Evolutionary conservation across 2,113 vertebrate species (phyloP).

Genomic region (Phylloscopus trochiloides): DNA sequence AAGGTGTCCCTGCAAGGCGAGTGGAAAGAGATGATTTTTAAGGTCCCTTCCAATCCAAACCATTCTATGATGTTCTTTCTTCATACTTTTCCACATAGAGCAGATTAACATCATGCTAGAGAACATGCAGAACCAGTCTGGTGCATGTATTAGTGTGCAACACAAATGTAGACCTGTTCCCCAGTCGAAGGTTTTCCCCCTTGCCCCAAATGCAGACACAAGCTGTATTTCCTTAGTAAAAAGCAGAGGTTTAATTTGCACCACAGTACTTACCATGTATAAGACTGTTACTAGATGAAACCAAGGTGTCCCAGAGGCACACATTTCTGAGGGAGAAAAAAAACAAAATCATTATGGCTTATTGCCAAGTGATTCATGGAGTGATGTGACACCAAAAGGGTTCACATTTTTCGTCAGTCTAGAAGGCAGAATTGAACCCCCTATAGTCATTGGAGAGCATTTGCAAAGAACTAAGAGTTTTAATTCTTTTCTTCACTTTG

Average conservation of each 20-base stretch:
- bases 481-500: neutral
- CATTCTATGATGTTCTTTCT: neutral
- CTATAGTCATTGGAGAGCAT: neutral
- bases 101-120: neutral
- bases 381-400: neutral
- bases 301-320: conserved; percentile 90
- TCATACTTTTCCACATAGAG: neutral
- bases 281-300: conserved; percentile 86
- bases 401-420: neutral
- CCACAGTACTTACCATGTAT: conserved; percentile 82
- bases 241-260: neutral
- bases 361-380: neutral
- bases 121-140: neutral
- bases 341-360: neutral
- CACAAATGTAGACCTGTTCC: neutral
- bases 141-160: neutral
- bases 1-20: neutral
- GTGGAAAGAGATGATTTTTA: neutral
- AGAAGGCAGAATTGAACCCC: neutral
- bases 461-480: neutral
- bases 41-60: neutral
- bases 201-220: neutral
- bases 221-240: neutral
- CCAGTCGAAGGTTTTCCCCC: no score
- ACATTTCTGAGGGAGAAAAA: conserved; percentile 79